Percentiles rank a stretch among this genome's conserved stretches.
phyloP scores from a whole-genome alignment of 2,113 vertebrate genomes.

The Nycticryphes semicollaris region DNA sequence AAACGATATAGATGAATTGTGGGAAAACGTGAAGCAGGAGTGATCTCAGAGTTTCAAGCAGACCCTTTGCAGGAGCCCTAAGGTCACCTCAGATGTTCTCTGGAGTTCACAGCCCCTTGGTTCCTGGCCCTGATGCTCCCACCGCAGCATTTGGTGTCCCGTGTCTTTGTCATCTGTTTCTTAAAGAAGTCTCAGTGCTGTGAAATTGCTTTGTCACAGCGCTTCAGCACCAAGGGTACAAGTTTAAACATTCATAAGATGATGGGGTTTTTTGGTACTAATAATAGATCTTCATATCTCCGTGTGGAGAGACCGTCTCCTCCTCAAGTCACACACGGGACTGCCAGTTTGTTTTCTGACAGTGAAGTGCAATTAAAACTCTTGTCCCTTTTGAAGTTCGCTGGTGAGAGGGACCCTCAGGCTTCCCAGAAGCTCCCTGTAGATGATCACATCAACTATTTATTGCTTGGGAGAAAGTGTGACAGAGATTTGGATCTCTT shows the following conservation, averaged over 20 bases:
- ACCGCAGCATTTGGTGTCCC: fast-evolving
- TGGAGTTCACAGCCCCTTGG: fast-evolving
- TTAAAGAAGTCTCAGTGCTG: neutral
- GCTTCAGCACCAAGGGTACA: neutral
- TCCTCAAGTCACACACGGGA: neutral
- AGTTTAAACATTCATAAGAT: slow-evolving; percentile 5
- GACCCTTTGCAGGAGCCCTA: neutral
- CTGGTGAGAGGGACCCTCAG: neutral
- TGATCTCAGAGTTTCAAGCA: neutral
- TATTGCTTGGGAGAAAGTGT: neutral
- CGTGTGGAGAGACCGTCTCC: neutral
- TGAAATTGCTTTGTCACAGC: neutral
- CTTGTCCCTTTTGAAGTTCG: slow-evolving; percentile 33
- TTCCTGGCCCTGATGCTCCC: fast-evolving
- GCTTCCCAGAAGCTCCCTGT: neutral
- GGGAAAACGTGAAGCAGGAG: fast-evolving
- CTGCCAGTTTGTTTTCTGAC: slow-evolving; percentile 31
- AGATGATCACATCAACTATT: slow-evolving; percentile 4
- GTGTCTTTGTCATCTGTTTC: neutral
- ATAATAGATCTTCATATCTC: neutral
- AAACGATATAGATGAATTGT: neutral
- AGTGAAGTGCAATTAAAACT: slow-evolving; percentile 37
- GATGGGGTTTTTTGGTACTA: neutral
- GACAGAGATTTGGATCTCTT: neutral
- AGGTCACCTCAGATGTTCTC: neutral